Evolutionary conservation across 35 echinoderm and acorn worm species (phyloP).

Genomic region (Strongylocentrotus purpuratus): DNA sequence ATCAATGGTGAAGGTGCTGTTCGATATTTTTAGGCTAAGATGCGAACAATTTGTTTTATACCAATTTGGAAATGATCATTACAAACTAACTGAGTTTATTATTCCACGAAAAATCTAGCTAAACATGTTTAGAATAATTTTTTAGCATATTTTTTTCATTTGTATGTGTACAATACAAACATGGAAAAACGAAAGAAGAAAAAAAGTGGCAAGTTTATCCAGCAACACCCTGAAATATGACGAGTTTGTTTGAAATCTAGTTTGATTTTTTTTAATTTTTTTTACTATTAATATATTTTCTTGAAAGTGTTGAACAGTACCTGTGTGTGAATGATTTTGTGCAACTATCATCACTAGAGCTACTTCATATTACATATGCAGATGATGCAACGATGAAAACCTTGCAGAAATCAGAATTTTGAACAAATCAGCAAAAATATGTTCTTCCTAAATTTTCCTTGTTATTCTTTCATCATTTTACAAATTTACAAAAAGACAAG

Average conservation of each 20-base stretch:
- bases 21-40: neutral
- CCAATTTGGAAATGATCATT: no score
- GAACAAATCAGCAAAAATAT: neutral
- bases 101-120: neutral
- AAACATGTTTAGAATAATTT: no score
- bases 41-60: neutral
- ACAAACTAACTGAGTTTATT: neutral
- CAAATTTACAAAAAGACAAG: neutral
- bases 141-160: no score
- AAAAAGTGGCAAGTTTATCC: no score
- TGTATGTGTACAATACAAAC: no score
- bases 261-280: no score
- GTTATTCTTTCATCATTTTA: neutral
- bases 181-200: no score
- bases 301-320: neutral
- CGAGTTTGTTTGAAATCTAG: no score
- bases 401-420: neutral
- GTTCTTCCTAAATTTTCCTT: no score
- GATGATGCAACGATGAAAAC: neutral
- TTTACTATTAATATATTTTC: neutral
- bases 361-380: neutral
- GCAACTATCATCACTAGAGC: neutral
- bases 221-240: no score
- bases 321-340: neutral
- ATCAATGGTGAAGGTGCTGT: neutral